phyloP scores from a whole-genome alignment of 2,113 vertebrate species.

The Grantiella picta region DNA sequence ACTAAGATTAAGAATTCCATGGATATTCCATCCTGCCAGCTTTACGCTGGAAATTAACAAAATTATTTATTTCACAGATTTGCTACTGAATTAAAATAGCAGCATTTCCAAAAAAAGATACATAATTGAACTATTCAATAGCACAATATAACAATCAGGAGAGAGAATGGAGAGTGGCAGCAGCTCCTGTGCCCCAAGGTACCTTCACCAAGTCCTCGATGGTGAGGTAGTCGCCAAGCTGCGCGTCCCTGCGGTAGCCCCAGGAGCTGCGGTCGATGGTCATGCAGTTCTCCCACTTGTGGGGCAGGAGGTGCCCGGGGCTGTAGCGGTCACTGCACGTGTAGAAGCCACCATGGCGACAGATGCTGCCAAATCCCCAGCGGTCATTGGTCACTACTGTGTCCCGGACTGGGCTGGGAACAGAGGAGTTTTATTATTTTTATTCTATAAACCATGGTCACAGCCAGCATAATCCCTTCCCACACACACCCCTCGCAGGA shows the following conservation, averaged over 20 bases:
- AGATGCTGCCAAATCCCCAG: constrained; percentile 85
- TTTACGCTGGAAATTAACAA: not conserved
- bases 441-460: rapidly evolving
- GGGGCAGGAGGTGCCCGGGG: constrained; percentile 85
- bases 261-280: constrained; percentile 88
- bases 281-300: constrained; percentile 98
- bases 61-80: rapidly evolving
- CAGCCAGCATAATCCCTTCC: not conserved
- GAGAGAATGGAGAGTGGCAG: not conserved
- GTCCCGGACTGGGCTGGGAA: constrained; percentile 85
- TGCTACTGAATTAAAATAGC: not conserved
- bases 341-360: constrained; percentile 89
- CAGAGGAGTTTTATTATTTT: not conserved
- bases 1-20: not conserved
- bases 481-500: not conserved
- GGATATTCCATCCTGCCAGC: not conserved
- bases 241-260: constrained; percentile 87
- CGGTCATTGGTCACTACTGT: constrained; percentile 95
- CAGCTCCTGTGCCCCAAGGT: not conserved
- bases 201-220: constrained; percentile 83
- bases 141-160: not conserved
- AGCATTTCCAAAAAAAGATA: not conserved
- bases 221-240: constrained; percentile 80
- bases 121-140: rapidly evolving
- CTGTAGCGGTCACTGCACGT: constrained; percentile 90